Percentiles rank a stretch among this genome's conserved stretches.
Conservation (phyloP, 2,888 invertebrate genomes). For the Glyphotaelius pellucidus region DNA sequence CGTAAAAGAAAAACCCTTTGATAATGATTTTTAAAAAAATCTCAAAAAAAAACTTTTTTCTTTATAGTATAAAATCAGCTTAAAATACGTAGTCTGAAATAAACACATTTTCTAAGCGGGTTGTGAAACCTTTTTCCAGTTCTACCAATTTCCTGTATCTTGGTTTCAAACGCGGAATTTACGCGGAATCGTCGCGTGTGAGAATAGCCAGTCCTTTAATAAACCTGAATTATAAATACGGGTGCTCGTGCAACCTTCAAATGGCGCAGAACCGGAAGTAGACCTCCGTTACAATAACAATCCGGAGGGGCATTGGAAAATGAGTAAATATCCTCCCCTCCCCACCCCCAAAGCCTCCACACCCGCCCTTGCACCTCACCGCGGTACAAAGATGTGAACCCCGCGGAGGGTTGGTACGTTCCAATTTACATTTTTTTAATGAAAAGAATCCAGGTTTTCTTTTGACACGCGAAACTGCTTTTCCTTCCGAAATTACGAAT, state of each 20-base stretch:
- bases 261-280: background rate
- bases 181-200: background rate
- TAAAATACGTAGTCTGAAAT: background rate
- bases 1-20: background rate
- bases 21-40: background rate
- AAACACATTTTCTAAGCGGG: background rate
- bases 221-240: background rate
- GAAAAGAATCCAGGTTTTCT: slow-evolving; percentile 50
- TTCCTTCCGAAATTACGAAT: slow-evolving; percentile 47
- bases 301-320: slow-evolving; percentile 2
- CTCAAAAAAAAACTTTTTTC: background rate
- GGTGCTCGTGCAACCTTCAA: background rate
- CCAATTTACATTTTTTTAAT: slow-evolving; percentile 59
- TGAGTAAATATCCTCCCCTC: background rate
- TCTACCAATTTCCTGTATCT: background rate
- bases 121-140: background rate
- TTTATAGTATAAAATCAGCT: background rate
- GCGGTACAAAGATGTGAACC: background rate
- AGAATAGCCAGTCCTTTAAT: background rate
- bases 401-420: background rate
- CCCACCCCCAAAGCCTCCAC: no score
- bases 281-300: background rate
- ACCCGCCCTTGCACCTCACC: background rate
- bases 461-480: slow-evolving; percentile 41
- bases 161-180: background rate